These are phyloP conservation scores for Scatophagus argus DNA, from an alignment of 2,113 vertebrate genomes.

Conservation along the genomic window DNA sequence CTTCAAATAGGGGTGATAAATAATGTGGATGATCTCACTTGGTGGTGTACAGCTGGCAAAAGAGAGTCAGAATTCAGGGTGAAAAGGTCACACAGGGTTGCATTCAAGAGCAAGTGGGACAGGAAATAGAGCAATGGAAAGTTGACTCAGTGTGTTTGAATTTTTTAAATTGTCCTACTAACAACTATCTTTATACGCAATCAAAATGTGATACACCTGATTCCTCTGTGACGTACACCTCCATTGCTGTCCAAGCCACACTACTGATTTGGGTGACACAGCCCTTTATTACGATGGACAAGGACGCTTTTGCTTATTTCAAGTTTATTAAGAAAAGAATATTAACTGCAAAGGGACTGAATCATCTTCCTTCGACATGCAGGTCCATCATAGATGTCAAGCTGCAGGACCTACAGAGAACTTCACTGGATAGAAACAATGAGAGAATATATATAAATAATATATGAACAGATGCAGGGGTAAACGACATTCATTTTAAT, in stretches of 20 bases:
- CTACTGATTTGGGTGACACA: too few relatives aligned
- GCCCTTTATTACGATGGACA: too few relatives aligned
- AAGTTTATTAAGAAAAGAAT: too few relatives aligned
- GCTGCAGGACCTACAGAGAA: not conserved
- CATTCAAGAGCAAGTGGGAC: constrained; percentile 8
- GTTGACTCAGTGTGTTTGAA: constrained; percentile 2
- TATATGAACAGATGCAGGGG: not conserved
- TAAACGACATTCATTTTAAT: not conserved
- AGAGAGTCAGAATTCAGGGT: not conserved
- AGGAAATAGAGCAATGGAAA: constrained; percentile 1
- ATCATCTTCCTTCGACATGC: not conserved
- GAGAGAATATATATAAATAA: not conserved
- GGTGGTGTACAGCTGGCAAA: constrained; percentile 4
- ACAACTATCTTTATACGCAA: too few relatives aligned
- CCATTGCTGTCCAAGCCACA: too few relatives aligned
- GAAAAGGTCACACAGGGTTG: constrained; percentile 29
- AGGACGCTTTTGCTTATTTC: too few relatives aligned
- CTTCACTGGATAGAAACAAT: not conserved
- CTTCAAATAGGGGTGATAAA: not conserved
- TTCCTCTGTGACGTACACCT: too few relatives aligned
- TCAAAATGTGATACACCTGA: too few relatives aligned
- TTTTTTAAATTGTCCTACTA: too few relatives aligned
- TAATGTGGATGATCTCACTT: constrained; percentile 1
- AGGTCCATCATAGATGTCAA: constrained; percentile 12
- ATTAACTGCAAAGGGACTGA: not conserved